Conservation (phyloP, 2,888 invertebrate species). For the Platynereis dumerilii region DNA sequence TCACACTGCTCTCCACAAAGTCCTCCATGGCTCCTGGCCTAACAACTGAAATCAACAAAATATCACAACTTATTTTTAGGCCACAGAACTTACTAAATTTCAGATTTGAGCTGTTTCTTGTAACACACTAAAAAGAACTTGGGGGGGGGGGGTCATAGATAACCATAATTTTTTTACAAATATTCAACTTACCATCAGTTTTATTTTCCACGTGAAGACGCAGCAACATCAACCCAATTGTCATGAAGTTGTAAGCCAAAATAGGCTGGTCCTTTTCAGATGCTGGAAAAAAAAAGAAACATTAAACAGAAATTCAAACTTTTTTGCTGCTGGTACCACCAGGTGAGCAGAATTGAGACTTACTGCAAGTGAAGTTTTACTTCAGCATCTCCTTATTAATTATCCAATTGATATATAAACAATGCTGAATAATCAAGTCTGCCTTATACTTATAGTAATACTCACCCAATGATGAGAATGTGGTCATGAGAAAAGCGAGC, state of each 20-base stretch:
- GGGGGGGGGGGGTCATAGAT: no score
- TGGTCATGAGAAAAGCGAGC: conserved; percentile 59
- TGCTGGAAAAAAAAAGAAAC: conserved; percentile 25
- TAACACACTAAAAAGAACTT: no score
- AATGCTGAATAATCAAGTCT: not conserved
- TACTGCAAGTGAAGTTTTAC: not conserved
- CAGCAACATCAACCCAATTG: conserved; percentile 40
- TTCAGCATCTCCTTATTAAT: no score
- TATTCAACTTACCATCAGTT: not conserved
- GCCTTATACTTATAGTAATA: conserved; percentile 17
- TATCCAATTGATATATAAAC: no score
- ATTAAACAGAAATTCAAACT: not conserved
- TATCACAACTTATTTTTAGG: not conserved
- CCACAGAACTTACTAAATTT: not conserved
- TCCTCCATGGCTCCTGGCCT: not conserved
- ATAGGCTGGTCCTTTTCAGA: conserved; percentile 24
- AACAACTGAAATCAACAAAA: not conserved
- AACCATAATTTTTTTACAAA: not conserved
- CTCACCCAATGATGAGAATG: conserved; percentile 33
- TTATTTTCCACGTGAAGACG: conserved; percentile 18
- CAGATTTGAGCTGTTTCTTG: not conserved
- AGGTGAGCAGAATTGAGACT: not conserved
- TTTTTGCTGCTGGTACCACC: not conserved
- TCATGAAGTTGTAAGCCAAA: conserved; percentile 35
- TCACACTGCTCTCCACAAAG: not conserved